These are phyloP conservation scores for Chinchilla lanigera DNA, from an alignment of 2,113 vertebrate species.

Conservation along the genomic window DNA sequence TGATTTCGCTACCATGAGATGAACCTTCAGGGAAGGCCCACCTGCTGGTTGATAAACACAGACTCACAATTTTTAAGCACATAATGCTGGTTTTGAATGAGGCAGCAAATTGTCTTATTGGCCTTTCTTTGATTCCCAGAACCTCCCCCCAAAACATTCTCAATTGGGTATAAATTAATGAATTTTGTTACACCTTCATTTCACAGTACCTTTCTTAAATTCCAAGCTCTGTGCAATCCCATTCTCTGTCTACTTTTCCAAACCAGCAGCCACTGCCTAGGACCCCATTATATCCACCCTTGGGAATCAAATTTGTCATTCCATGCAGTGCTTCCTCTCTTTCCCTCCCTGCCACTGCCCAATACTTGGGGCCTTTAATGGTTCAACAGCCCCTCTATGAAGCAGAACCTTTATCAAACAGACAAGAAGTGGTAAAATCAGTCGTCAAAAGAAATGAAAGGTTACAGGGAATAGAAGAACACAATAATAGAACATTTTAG, in stretches of 20 bases:
- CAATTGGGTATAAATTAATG: not conserved
- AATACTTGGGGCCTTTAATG: not conserved
- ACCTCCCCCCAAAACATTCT: too few species aligned
- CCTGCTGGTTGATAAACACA: not conserved
- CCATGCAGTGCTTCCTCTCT: not conserved
- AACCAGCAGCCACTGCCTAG: not conserved
- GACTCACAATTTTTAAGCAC: not conserved
- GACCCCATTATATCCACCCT: not conserved
- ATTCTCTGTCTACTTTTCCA: not conserved
- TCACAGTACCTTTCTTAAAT: not conserved
- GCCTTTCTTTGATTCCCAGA: not conserved
- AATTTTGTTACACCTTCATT: not conserved
- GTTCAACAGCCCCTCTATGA: not conserved
- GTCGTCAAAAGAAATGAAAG: not conserved
- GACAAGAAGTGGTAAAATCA: not conserved
- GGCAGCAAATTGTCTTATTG: not conserved
- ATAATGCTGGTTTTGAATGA: not conserved
- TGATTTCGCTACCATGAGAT: not conserved
- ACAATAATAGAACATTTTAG: not conserved
- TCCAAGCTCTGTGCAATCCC: not conserved
- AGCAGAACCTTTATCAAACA: not conserved
- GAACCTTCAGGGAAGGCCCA: not conserved
- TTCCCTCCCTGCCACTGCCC: not conserved
- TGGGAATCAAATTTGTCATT: not conserved
- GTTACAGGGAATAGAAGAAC: not conserved